Evolutionary conservation across 2,113 vertebrate genomes (phyloP).

Genomic region (Herpailurus yagouaroundi): DNA sequence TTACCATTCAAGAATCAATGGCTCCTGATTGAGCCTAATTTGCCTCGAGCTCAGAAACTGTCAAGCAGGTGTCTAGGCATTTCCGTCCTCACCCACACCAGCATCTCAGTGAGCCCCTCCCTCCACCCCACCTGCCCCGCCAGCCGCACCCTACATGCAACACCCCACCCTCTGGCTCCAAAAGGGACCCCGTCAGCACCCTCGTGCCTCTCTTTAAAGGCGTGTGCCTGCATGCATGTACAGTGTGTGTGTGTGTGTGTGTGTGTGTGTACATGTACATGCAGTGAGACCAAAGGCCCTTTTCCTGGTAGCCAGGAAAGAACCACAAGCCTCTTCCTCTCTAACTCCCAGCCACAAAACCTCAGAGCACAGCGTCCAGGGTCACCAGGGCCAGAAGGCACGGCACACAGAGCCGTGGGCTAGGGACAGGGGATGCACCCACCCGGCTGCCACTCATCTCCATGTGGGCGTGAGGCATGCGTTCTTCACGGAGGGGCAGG

Average conservation of each 20-base stretch:
- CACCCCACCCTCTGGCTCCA: neutral
- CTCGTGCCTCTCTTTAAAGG: neutral
- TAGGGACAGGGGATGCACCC: neutral
- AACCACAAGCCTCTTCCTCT: neutral
- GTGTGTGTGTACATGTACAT: no score
- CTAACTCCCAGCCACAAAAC: neutral
- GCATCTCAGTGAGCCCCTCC: neutral
- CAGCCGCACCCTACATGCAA: neutral
- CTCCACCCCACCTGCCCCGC: neutral
- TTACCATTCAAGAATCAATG: neutral
- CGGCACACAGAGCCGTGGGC: neutral
- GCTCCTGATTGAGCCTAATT: neutral
- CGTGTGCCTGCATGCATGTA: neutral
- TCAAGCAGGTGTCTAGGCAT: neutral
- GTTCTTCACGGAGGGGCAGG: neutral
- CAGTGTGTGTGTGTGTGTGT: fast-evolving
- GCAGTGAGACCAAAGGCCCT: neutral
- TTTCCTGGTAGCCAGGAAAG: neutral
- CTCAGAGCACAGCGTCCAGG: neutral
- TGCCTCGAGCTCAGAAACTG: neutral
- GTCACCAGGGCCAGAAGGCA: neutral
- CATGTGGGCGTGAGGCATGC: neutral
- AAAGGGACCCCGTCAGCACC: neutral
- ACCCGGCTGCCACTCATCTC: neutral
- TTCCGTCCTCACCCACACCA: neutral